A percentile compares a stretch with the other conserved stretches of the same genome.
Conservation (phyloP, 2,797 vertebrate genomes). For the Todus mexicanus region DNA sequence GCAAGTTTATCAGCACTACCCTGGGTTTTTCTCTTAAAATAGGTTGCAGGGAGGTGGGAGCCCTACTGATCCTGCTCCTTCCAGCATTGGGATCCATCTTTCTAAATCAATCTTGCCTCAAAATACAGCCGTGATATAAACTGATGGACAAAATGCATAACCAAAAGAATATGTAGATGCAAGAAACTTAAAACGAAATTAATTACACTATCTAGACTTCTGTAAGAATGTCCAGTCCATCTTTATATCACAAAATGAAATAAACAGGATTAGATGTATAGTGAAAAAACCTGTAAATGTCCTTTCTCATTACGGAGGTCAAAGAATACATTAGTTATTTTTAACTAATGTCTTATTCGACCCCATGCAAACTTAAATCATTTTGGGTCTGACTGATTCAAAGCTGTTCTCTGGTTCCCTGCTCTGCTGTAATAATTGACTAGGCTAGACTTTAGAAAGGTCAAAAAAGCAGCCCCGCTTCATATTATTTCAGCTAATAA, state of each 20-base stretch:
- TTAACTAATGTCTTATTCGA: constrained; percentile 75
- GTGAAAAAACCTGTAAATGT: constrained; percentile 53
- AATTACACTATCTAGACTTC: not conserved
- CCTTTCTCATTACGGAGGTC: constrained; percentile 73
- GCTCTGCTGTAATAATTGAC: constrained; percentile 77
- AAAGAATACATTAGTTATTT: constrained; percentile 75
- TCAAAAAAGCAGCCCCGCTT: constrained; percentile 70
- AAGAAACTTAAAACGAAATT: not conserved
- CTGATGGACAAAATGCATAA: not conserved
- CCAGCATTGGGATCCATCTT: not conserved
- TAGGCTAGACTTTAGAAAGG: constrained; percentile 73
- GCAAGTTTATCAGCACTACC: not conserved
- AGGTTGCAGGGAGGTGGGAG: not conserved
- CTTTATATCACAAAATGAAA: constrained; percentile 31
- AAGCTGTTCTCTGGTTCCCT: constrained; percentile 74
- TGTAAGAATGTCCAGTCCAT: not conserved
- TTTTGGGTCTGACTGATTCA: constrained; percentile 76
- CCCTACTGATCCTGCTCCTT: not conserved
- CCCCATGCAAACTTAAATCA: constrained; percentile 79
- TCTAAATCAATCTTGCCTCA: not conserved
- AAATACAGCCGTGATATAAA: not conserved
- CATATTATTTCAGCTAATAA: constrained; percentile 76
- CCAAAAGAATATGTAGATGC: not conserved
- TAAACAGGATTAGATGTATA: constrained; percentile 56
- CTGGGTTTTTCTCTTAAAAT: not conserved